Evolutionary conservation across 2,113 vertebrate genomes (phyloP).

Genomic region (Rhineura floridana): DNA sequence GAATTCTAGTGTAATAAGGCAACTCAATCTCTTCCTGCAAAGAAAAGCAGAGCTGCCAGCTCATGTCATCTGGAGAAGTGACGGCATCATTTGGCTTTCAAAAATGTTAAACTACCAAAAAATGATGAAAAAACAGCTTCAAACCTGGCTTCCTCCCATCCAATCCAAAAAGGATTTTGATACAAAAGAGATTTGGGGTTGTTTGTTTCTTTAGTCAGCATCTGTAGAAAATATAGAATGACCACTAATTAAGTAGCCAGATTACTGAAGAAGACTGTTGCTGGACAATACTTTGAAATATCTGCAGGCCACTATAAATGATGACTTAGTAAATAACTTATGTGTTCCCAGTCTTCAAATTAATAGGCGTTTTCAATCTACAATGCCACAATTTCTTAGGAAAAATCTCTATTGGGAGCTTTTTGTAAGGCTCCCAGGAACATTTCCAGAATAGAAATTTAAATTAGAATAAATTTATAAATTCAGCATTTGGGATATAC

Average conservation of each 20-base stretch:
- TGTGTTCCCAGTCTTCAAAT: background rate
- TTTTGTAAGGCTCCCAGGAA: background rate
- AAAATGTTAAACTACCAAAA: background rate
- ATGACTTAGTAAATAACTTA: background rate
- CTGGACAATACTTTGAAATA: background rate
- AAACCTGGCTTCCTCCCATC: background rate
- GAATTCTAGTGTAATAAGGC: no score
- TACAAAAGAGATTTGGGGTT: background rate
- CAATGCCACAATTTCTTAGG: background rate
- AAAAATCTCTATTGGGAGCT: background rate
- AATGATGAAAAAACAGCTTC: background rate
- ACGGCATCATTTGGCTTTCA: slow-evolving; percentile 20
- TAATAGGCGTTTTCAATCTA: background rate
- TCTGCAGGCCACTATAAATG: background rate
- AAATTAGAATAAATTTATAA: background rate
- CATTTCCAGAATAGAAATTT: background rate
- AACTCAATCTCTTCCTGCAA: background rate
- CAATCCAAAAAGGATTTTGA: background rate
- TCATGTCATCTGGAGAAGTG: slow-evolving; percentile 22
- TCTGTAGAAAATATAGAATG: background rate
- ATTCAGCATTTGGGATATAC: background rate
- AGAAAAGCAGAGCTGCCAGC: background rate
- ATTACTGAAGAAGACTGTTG: background rate
- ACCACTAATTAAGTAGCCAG: background rate
- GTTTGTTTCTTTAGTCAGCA: background rate